A percentile compares a stretch with the other conserved stretches of the same genome.
Conservation (phyloP, 2,888 invertebrate species). For the Amphipoea oculea region DNA sequence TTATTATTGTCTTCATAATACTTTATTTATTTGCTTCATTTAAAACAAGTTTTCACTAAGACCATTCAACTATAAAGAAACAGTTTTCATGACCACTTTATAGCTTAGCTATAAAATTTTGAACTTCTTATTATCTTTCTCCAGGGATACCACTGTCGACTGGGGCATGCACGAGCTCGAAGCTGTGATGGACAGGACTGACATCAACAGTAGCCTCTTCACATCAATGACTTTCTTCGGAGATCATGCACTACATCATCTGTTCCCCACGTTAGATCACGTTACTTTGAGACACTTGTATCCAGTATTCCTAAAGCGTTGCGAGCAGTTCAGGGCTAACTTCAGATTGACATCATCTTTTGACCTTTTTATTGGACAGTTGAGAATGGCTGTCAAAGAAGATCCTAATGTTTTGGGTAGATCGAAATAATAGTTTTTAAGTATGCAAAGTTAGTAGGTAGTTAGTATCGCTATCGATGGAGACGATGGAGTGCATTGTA, state of each 20-base stretch:
- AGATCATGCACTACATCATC: conserved; percentile 94
- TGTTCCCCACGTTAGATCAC: conserved; percentile 95
- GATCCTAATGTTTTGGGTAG: conserved; percentile 70
- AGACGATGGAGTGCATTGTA: not conserved
- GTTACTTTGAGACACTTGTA: conserved; percentile 92
- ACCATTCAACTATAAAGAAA: not conserved
- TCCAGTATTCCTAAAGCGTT: conserved; percentile 91
- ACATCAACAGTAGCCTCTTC: conserved; percentile 92
- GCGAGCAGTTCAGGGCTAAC: conserved; percentile 91
- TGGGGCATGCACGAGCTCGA: conserved; percentile 95
- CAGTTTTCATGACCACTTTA: conserved; percentile 19
- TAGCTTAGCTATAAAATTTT: conserved; percentile 12
- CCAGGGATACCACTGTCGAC: conserved; percentile 89
- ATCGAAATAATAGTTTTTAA: conserved; percentile 9
- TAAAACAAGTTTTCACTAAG: not conserved
- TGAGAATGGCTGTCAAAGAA: conserved; percentile 77
- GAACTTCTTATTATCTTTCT: conserved; percentile 57
- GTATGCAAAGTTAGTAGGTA: not conserved
- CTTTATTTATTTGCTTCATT: not conserved
- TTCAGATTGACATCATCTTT: conserved; percentile 81
- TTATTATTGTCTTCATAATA: not conserved
- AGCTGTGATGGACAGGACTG: conserved; percentile 93
- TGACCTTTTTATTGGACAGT: conserved; percentile 82
- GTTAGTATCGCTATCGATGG: not conserved
- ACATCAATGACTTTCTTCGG: conserved; percentile 93